These are phyloP conservation scores for Heteronetta atricapilla DNA, from an alignment of 2,113 vertebrate species.

Conservation along the genomic window DNA sequence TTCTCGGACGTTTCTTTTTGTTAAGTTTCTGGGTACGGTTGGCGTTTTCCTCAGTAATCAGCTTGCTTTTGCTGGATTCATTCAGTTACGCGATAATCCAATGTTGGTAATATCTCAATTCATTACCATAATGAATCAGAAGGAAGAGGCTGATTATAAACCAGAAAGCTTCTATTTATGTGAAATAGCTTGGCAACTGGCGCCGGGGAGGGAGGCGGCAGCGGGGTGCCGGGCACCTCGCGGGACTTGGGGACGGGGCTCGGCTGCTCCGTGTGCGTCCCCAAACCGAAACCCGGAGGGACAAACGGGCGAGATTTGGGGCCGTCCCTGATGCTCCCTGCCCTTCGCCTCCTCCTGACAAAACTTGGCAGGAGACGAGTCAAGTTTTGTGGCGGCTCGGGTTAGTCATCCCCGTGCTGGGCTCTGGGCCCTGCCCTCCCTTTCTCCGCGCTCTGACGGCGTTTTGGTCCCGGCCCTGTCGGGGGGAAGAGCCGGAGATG, in stretches of 20 bases:
- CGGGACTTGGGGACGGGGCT: neutral
- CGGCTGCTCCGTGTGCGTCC: no score
- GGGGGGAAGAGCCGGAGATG: neutral
- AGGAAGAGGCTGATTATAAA: slow-evolving; percentile 65
- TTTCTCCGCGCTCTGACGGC: neutral
- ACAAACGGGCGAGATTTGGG: no score
- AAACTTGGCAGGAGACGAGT: neutral
- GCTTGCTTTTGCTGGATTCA: slow-evolving; percentile 57
- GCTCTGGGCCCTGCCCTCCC: neutral
- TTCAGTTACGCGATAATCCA: slow-evolving; percentile 54
- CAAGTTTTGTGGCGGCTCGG: neutral
- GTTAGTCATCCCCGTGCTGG: neutral
- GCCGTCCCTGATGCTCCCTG: no score
- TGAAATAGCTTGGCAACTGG: slow-evolving; percentile 59
- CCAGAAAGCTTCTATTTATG: slow-evolving; percentile 67
- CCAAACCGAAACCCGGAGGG: no score
- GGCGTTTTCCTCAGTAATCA: slow-evolving; percentile 54
- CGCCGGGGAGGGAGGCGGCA: slow-evolving; percentile 2
- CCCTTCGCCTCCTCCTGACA: no score
- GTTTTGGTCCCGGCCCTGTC: neutral
- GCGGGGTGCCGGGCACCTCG: neutral
- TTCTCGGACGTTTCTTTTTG: slow-evolving; percentile 9
- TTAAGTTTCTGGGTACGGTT: neutral
- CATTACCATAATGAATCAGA: slow-evolving; percentile 72
- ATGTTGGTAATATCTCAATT: slow-evolving; percentile 59